These are phyloP conservation scores for Ashinkailepas kermadecensis DNA, from an alignment of 2,888 invertebrate species.

Conservation along the genomic window DNA sequence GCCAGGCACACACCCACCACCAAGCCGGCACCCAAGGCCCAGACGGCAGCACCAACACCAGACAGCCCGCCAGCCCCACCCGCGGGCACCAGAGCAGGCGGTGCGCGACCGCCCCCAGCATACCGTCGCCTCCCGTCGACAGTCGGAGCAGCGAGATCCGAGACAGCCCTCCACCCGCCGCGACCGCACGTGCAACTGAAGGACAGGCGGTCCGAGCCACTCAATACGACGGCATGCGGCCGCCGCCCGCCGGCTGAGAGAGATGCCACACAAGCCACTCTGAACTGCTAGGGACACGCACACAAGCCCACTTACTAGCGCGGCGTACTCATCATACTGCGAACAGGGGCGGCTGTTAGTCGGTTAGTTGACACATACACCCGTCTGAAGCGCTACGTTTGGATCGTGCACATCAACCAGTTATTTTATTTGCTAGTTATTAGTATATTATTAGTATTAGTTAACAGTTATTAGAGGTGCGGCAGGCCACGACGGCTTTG, in stretches of 20 bases:
- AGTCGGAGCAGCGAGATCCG: not conserved
- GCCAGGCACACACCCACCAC: too few relatives aligned
- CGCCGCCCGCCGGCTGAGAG: not conserved
- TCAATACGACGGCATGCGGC: not conserved
- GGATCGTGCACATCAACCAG: too few relatives aligned
- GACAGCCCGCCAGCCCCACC: not conserved
- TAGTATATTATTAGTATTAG: too few relatives aligned
- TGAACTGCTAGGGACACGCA: not conserved
- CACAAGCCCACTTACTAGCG: not conserved
- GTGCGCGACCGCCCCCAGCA: not conserved
- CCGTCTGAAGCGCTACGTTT: too few relatives aligned
- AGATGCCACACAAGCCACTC: not conserved
- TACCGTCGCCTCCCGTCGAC: not conserved
- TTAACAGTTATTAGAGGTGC: too few relatives aligned
- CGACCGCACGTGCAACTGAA: not conserved
- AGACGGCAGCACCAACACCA: too few relatives aligned
- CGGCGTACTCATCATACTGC: conserved; percentile 5
- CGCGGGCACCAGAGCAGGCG: not conserved
- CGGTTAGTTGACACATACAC: too few relatives aligned
- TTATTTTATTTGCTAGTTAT: too few relatives aligned
- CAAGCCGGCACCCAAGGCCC: too few relatives aligned
- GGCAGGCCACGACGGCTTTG: too few relatives aligned
- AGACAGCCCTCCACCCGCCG: not conserved
- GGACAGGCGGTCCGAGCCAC: not conserved
- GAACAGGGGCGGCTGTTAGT: not conserved